Conservation (phyloP, 2,888 invertebrate species). For the Asteroscopus sphinx region DNA sequence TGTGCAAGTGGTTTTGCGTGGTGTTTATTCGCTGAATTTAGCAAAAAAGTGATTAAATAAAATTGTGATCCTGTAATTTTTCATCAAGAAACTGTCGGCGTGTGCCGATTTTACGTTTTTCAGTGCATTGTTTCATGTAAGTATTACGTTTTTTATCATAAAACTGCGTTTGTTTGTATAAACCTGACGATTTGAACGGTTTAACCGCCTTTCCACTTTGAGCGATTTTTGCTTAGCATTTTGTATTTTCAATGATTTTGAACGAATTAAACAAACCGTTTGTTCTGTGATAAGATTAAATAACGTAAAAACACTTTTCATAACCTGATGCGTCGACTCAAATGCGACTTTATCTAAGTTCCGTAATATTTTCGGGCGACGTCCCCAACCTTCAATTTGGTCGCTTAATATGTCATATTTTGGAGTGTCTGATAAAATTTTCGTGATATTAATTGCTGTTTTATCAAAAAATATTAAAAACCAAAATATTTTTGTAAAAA, state of each 20-base stretch:
- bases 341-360: neutral
- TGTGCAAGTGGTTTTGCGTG: constrained; percentile 45
- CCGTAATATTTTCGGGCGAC: constrained; percentile 2
- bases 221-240: constrained; percentile 18
- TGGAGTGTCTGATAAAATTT: constrained; percentile 21
- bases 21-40: constrained; percentile 46
- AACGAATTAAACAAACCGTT: neutral
- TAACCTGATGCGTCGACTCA: constrained; percentile 16
- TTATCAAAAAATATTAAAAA: neutral
- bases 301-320: neutral
- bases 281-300: neutral
- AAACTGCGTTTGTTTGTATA: constrained; percentile 32
- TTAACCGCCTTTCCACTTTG: constrained; percentile 46
- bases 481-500: neutral
- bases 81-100: constrained; percentile 29
- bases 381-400: constrained; percentile 30
- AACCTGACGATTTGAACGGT: constrained; percentile 44
- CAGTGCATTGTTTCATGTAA: constrained; percentile 35
- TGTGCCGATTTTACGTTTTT: constrained; percentile 20
- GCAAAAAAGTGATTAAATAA: constrained; percentile 36
- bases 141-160: constrained; percentile 26
- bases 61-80: constrained; percentile 16
- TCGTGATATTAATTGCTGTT: neutral
- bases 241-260: constrained; percentile 3
- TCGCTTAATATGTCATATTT: constrained; percentile 41